Conservation (phyloP, 2,888 invertebrate species). For the Pristionchus exspectatus region DNA sequence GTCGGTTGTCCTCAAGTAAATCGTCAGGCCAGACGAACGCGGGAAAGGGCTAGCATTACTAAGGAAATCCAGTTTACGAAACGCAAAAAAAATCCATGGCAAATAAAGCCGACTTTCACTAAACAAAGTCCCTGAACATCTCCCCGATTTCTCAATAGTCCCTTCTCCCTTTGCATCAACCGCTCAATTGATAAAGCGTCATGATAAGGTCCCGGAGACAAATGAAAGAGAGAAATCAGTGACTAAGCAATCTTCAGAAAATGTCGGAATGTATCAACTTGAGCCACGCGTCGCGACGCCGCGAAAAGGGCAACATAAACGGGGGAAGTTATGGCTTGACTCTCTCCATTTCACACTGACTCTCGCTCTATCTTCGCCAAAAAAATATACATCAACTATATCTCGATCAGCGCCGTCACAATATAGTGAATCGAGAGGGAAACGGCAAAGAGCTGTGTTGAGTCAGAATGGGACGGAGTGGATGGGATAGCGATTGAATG, state of each 20-base stretch:
- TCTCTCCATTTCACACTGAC: background rate
- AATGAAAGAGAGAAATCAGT: background rate
- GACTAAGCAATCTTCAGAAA: background rate
- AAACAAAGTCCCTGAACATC: background rate
- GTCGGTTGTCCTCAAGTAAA: background rate
- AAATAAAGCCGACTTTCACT: background rate
- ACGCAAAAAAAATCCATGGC: no score
- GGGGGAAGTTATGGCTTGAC: background rate
- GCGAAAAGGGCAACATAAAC: conserved; percentile 8
- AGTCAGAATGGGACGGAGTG: conserved; percentile 6
- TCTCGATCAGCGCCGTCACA: conserved; percentile 3
- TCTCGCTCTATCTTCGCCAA: background rate
- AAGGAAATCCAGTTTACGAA: no score
- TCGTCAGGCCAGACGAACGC: background rate
- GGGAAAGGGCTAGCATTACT: background rate
- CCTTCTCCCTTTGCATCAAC: background rate
- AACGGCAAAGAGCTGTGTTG: background rate
- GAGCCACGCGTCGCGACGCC: background rate
- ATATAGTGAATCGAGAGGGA: conserved; percentile 3
- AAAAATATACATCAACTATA: background rate
- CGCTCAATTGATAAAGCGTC: background rate
- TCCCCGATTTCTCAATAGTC: conserved; percentile 5
- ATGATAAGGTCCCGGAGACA: conserved; percentile 3
- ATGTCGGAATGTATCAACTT: background rate
- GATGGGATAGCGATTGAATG: conserved; percentile 1